Evolutionary conservation across 2,797 vertebrate species (phyloP), one percentile per base, ranked within the genome.

Genomic region (Periparus ater): DNA sequence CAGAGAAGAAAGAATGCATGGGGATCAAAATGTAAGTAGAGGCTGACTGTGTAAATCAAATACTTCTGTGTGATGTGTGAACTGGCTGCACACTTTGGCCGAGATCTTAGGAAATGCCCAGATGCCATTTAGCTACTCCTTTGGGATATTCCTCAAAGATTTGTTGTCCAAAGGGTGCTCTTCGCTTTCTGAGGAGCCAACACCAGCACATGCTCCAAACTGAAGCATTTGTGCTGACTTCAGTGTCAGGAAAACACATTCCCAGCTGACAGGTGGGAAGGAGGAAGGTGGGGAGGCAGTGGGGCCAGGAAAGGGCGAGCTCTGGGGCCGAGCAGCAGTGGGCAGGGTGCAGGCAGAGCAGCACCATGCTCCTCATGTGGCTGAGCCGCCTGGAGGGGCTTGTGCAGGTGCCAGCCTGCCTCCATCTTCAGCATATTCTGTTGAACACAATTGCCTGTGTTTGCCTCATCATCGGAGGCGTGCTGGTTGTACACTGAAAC

Each of bases 301-400:
- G 6, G 25, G 51, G 23, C 60, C 3, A 0, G 25, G 11, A 29
- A 58, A 58, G 30, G 22, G 15, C 1, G 7, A 65, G 19, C 21
- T 54, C 19, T 38, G 30, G 32, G 40, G 12, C 27, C 65, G 58
- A 50, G 34, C 58, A 66, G 50, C 25, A n/a, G n/a, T 0, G 1
- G n/a, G 14, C 51, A 57, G 42, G 22, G 26, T 16, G 26, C 17
- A 48, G 47, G 20, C 0, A 2, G 75, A 75, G 42, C 38, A 38
- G 40, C 38, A 32, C 32, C 16, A 1, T 0, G 10, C 11, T 68
- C 0, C 11, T 60, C 2, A 0, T 38, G 63, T 40, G 47, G 14
- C 51, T 47, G 55, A 88, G 42, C 55, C 58, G 38, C 50, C 18
- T 10, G 7, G 4, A 23, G 21, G 25, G 47, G 57, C 44, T 77